These are phyloP conservation scores for Piezodorus guildinii DNA, from an alignment of 1,140 invertebrate genomes.

Conservation along the genomic window DNA sequence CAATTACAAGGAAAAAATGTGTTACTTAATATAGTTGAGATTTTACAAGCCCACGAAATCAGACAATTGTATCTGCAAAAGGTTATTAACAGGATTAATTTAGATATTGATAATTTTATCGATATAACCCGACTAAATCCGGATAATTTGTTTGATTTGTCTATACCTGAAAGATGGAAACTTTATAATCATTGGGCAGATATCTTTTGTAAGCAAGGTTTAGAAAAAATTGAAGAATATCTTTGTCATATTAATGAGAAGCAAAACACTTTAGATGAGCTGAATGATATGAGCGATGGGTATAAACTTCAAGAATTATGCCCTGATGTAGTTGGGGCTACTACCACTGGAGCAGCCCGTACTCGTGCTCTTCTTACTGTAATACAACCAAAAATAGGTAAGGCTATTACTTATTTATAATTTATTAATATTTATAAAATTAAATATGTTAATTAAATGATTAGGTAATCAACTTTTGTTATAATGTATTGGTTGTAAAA, in stretches of 20 bases:
- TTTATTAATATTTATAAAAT: no score
- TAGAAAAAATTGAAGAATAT: slow-evolving; percentile 4
- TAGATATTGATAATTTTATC: no score
- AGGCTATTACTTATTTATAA: slow-evolving; percentile 9
- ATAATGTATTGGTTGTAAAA: no score
- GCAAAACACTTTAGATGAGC: background rate
- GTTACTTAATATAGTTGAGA: background rate
- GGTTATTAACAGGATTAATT: no score
- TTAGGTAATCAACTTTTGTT: no score
- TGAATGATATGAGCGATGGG: slow-evolving; percentile 20
- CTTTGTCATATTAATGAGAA: slow-evolving; percentile 1
- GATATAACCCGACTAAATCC: no score
- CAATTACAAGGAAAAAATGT: background rate
- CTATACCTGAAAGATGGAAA: slow-evolving; percentile 15
- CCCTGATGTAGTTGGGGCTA: slow-evolving; percentile 52
- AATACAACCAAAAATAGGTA: slow-evolving; percentile 49
- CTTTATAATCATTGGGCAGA: slow-evolving; percentile 21
- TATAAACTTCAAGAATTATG: slow-evolving; percentile 22
- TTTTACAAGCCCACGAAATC: no score
- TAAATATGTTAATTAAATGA: no score
- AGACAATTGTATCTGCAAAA: no score
- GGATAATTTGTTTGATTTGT: slow-evolving; percentile 8
- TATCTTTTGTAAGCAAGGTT: background rate
- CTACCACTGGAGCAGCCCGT: slow-evolving; percentile 62
- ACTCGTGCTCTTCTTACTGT: slow-evolving; percentile 44